Percentiles rank a stretch among this genome's conserved stretches.
These are phyloP conservation scores for Drosophila baimaii DNA, from an alignment of 1,140 invertebrate genomes.

Conservation along the genomic window DNA sequence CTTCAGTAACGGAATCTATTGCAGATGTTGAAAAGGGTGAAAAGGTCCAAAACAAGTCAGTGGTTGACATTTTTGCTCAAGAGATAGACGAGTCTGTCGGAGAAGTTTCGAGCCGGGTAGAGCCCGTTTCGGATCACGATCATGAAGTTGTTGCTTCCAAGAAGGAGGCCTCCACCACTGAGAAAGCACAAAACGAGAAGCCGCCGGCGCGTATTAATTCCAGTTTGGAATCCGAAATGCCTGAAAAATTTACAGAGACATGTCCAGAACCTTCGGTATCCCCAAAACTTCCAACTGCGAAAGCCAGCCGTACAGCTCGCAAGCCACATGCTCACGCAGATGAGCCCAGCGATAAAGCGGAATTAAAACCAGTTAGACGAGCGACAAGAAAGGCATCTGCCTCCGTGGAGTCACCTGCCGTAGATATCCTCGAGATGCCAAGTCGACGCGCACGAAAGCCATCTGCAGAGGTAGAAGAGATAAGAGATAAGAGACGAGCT, in stretches of 20 bases:
- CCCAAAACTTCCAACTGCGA: neutral
- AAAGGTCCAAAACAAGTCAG: neutral
- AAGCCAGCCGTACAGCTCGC: neutral
- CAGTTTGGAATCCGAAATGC: neutral
- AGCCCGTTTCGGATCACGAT: neutral
- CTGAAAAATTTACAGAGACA: neutral
- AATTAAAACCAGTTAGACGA: neutral
- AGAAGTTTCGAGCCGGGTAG: neutral
- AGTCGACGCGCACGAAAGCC: slow-evolving; percentile 22
- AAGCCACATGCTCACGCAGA: no score
- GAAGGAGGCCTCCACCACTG: neutral
- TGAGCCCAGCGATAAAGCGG: neutral
- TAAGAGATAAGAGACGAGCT: slow-evolving; percentile 2
- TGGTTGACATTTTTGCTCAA: neutral
- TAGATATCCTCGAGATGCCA: neutral
- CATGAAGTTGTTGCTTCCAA: neutral
- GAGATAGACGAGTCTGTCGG: neutral
- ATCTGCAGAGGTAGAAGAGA: slow-evolving; percentile 6
- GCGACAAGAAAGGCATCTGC: slow-evolving; percentile 1
- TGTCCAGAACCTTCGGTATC: neutral
- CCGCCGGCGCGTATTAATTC: neutral
- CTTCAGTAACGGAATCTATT: neutral
- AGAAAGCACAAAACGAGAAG: neutral
- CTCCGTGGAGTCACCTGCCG: neutral
- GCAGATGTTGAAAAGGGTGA: neutral